Percentiles rank a stretch among this genome's conserved stretches.
Conservation (phyloP, 2,113 vertebrate species). For the Seriola dumerili region DNA sequence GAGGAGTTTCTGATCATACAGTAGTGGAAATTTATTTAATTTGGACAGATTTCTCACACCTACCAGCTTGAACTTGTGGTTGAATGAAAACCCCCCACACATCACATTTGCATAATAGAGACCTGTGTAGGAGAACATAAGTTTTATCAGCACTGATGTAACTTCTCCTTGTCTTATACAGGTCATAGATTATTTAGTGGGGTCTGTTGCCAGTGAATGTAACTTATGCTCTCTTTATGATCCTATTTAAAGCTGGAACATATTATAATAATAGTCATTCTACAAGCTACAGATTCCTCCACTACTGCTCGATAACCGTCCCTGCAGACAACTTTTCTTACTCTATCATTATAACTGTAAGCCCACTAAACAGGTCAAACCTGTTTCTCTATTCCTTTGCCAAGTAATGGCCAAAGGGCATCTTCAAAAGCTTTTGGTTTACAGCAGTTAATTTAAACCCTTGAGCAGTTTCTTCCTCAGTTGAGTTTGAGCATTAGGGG, state of each 20-base stretch:
- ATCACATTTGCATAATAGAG: not conserved
- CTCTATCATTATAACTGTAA: constrained; percentile 23
- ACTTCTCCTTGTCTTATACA: not conserved
- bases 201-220: constrained; percentile 1
- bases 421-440: constrained; percentile 30
- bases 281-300: not conserved
- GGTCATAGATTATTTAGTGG: constrained; percentile 16
- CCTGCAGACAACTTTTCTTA: constrained; percentile 3
- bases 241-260: constrained; percentile 12
- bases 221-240: not conserved
- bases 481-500: constrained; percentile 12
- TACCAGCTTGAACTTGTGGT: not conserved
- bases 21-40: not conserved
- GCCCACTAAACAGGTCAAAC: constrained; percentile 20
- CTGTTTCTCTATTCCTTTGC: constrained; percentile 18
- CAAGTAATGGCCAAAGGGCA: constrained; percentile 38
- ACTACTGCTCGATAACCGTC: not conserved
- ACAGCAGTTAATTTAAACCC: constrained; percentile 42
- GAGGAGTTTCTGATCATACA: constrained; percentile 35
- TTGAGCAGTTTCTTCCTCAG: constrained; percentile 36
- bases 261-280: not conserved
- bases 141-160: constrained; percentile 12
- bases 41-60: constrained; percentile 18
- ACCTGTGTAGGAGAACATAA: constrained; percentile 6
- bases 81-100: constrained; percentile 7